Conservation (phyloP, 2,888 invertebrate genomes). For the Phania funesta region DNA sequence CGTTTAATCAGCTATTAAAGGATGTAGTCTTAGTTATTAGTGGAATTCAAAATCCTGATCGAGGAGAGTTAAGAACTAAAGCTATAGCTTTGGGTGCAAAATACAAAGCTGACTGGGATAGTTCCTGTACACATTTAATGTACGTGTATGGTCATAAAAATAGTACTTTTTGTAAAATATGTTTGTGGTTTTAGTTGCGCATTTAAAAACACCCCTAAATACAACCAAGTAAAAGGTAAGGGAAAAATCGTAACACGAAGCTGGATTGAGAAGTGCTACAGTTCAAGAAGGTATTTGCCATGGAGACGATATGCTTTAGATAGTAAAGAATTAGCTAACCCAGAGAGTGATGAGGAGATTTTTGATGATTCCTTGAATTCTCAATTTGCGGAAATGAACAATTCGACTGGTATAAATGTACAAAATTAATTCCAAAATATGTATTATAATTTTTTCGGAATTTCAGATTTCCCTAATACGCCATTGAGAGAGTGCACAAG, state of each 20-base stretch:
- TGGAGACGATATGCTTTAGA: slow-evolving; percentile 79
- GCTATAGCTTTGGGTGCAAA: slow-evolving; percentile 90
- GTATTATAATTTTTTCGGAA: background rate
- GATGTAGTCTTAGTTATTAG: slow-evolving; percentile 90
- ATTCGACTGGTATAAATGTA: background rate
- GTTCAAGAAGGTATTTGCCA: slow-evolving; percentile 81
- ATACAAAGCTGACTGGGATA: slow-evolving; percentile 88
- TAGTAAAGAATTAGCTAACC: slow-evolving; percentile 69
- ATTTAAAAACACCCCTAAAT: slow-evolving; percentile 93
- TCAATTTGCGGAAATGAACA: background rate
- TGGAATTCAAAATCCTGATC: slow-evolving; percentile 91
- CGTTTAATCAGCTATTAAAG: slow-evolving; percentile 83
- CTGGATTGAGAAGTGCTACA: slow-evolving; percentile 88
- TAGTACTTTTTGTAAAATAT: background rate
- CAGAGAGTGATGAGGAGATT: slow-evolving; percentile 79
- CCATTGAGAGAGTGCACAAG: background rate
- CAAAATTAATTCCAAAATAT: background rate
- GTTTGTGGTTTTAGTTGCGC: slow-evolving; percentile 86
- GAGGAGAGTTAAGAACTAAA: slow-evolving; percentile 85
- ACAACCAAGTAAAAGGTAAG: slow-evolving; percentile 85
- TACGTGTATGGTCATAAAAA: slow-evolving; percentile 80
- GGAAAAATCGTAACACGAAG: slow-evolving; percentile 84
- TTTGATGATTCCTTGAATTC: slow-evolving; percentile 72
- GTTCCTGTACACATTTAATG: slow-evolving; percentile 91
- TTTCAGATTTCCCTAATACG: background rate